Evolutionary conservation across 2,888 invertebrate species (phyloP).

Genomic region (Cantharis lateralis): DNA sequence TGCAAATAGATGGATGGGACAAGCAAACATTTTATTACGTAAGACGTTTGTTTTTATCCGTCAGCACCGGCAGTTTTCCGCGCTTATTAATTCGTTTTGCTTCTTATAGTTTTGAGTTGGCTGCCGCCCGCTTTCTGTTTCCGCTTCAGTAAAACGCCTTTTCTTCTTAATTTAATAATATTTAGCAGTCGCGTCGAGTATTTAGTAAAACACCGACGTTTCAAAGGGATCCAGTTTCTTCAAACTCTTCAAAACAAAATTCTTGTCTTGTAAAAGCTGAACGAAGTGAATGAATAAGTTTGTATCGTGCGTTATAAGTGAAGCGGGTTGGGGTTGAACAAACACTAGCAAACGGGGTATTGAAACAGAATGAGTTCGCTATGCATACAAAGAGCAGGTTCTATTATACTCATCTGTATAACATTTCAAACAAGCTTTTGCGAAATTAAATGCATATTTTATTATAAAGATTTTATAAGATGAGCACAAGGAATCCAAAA

Average conservation of each 20-base stretch:
- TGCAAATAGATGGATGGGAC: slow-evolving; percentile 28
- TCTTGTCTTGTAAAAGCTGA: slow-evolving; percentile 42
- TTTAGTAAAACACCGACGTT: slow-evolving; percentile 49
- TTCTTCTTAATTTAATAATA: slow-evolving; percentile 54
- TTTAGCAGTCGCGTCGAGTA: slow-evolving; percentile 50
- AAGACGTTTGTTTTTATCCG: slow-evolving; percentile 31
- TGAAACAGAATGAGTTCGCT: slow-evolving; percentile 42
- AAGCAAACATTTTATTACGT: slow-evolving; percentile 32
- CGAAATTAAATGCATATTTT: slow-evolving; percentile 50
- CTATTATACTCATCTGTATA: slow-evolving; percentile 41
- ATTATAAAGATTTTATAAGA: slow-evolving; percentile 36
- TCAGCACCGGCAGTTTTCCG: slow-evolving; percentile 33
- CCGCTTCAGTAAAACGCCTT: slow-evolving; percentile 50
- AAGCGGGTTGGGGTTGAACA: slow-evolving; percentile 36
- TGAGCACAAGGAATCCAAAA: slow-evolving; percentile 28
- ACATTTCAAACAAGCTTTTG: slow-evolving; percentile 42
- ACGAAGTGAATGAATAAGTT: slow-evolving; percentile 46
- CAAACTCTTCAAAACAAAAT: slow-evolving; percentile 49
- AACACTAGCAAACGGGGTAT: slow-evolving; percentile 42
- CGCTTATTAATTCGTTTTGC: slow-evolving; percentile 40
- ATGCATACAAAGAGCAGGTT: slow-evolving; percentile 43
- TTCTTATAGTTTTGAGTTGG: slow-evolving; percentile 37
- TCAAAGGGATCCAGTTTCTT: slow-evolving; percentile 46
- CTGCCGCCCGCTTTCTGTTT: slow-evolving; percentile 38
- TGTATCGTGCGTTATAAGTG: slow-evolving; percentile 42